A percentile compares a stretch with the other conserved stretches of the same genome.
These are phyloP conservation scores for Oreortyx pictus DNA, from an alignment of 2,797 vertebrate genomes.

Conservation along the genomic window DNA sequence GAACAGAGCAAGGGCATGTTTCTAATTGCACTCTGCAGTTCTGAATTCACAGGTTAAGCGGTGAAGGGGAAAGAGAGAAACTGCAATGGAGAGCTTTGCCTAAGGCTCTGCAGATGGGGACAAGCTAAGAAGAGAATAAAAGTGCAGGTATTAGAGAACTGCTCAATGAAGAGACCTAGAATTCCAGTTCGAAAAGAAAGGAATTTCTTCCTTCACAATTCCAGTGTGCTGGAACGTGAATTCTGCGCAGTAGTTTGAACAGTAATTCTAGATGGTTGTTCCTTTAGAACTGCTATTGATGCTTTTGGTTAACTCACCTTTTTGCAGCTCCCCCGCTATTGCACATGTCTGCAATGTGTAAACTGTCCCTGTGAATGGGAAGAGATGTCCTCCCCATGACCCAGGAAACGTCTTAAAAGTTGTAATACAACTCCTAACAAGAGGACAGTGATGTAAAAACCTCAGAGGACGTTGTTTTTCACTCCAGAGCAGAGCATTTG, in stretches of 20 bases:
- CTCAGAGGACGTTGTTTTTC: not conserved
- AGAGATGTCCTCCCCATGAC: not conserved
- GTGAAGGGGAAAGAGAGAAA: not conserved
- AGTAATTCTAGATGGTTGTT: not conserved
- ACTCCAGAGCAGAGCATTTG: not conserved
- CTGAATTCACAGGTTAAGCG: not conserved
- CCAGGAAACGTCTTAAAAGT: not conserved
- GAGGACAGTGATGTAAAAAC: not conserved
- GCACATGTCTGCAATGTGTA: not conserved
- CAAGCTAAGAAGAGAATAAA: slow-evolving; percentile 23
- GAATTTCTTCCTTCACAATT: slow-evolving; percentile 12
- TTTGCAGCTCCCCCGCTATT: not conserved
- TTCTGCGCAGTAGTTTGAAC: slow-evolving; percentile 13
- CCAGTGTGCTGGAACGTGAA: not conserved
- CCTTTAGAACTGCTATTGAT: slow-evolving; percentile 31
- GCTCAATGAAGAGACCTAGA: not conserved
- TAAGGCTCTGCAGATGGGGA: slow-evolving; percentile 36
- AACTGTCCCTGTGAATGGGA: not conserved
- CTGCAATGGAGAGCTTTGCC: slow-evolving; percentile 13
- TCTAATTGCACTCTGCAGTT: slow-evolving; percentile 26
- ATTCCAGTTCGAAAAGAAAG: slow-evolving; percentile 10
- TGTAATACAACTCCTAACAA: not conserved
- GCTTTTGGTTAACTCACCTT: slow-evolving; percentile 36
- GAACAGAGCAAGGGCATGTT: not conserved
- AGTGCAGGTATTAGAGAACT: slow-evolving; percentile 22